A percentile compares a stretch with the other conserved stretches of the same genome.
These are phyloP conservation scores for Tipula unca DNA, from an alignment of 2,888 invertebrate genomes.

Conservation along the genomic window DNA sequence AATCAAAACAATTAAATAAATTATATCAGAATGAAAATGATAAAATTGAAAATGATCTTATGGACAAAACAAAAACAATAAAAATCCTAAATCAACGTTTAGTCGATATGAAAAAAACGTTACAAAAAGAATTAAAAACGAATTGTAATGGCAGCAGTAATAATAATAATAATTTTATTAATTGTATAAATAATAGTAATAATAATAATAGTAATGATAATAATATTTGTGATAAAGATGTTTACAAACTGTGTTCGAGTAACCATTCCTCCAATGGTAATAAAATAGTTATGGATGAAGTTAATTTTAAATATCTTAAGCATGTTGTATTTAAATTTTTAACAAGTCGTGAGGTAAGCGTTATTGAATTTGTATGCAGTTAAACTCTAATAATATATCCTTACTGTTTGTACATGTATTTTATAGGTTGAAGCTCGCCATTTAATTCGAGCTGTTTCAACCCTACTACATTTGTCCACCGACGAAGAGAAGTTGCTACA, in stretches of 20 bases:
- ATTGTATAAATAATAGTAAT: conserved; percentile 37
- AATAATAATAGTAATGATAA: background rate
- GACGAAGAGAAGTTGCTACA: conserved; percentile 81
- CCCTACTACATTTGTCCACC: conserved; percentile 68
- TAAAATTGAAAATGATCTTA: conserved; percentile 47
- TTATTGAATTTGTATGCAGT: background rate
- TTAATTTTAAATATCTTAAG: conserved; percentile 79
- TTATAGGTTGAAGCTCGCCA: conserved; percentile 68
- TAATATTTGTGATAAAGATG: conserved; percentile 20
- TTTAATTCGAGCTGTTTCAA: conserved; percentile 78
- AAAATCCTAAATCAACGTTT: conserved; percentile 81
- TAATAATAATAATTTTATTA: conserved; percentile 25
- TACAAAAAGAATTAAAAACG: conserved; percentile 67
- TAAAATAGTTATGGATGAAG: conserved; percentile 49
- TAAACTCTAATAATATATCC: background rate
- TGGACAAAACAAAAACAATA: conserved; percentile 63
- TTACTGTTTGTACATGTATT: background rate
- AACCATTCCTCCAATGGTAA: conserved; percentile 25
- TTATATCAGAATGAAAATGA: conserved; percentile 45
- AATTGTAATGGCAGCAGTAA: conserved; percentile 34
- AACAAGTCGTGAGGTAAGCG: conserved; percentile 64
- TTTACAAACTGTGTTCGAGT: conserved; percentile 21
- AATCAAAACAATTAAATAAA: conserved; percentile 23
- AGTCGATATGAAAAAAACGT: conserved; percentile 82
- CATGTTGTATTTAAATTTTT: conserved; percentile 90